These are phyloP conservation scores for Amia ocellicauda DNA, from an alignment of 2,113 vertebrate species.

Conservation along the genomic window DNA sequence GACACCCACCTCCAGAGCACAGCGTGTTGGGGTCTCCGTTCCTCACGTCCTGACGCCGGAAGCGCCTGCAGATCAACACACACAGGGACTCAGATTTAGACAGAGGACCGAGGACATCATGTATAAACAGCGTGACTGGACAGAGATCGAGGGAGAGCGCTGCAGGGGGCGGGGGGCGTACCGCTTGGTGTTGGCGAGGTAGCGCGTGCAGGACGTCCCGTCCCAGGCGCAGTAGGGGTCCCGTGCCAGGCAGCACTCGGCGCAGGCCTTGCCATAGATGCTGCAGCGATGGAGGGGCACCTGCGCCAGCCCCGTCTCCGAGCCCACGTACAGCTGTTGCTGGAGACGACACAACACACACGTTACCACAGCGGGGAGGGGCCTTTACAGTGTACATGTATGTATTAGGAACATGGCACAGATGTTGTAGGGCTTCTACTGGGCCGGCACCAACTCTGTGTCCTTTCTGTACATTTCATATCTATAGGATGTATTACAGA, in stretches of 20 bases:
- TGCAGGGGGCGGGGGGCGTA: conserved; percentile 47
- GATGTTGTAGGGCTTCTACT: too few relatives aligned
- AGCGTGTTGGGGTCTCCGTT: conserved; percentile 90
- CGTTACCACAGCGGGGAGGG: too few relatives aligned
- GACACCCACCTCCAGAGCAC: conserved; percentile 86
- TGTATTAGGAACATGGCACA: too few relatives aligned
- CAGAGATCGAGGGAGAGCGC: background rate
- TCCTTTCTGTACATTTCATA: too few relatives aligned
- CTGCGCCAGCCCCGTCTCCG: conserved; percentile 76
- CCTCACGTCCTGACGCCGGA: conserved; percentile 88
- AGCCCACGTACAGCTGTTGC: conserved; percentile 92
- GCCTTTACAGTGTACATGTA: too few relatives aligned
- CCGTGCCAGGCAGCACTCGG: conserved; percentile 93
- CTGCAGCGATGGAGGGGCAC: conserved; percentile 88
- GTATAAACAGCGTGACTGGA: background rate
- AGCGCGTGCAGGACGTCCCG: conserved; percentile 84
- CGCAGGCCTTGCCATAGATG: conserved; percentile 87
- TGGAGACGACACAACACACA: conserved; percentile 37
- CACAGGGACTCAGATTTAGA: background rate
- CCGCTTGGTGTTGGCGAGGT: conserved; percentile 89
- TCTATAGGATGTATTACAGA: too few relatives aligned
- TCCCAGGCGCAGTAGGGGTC: conserved; percentile 98
- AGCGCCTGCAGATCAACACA: conserved; percentile 66
- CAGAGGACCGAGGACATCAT: background rate
- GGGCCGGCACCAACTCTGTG: too few relatives aligned